Evolutionary conservation across 2,888 invertebrate species (phyloP).

Genomic region (Sphaerophoria rueppellii): DNA sequence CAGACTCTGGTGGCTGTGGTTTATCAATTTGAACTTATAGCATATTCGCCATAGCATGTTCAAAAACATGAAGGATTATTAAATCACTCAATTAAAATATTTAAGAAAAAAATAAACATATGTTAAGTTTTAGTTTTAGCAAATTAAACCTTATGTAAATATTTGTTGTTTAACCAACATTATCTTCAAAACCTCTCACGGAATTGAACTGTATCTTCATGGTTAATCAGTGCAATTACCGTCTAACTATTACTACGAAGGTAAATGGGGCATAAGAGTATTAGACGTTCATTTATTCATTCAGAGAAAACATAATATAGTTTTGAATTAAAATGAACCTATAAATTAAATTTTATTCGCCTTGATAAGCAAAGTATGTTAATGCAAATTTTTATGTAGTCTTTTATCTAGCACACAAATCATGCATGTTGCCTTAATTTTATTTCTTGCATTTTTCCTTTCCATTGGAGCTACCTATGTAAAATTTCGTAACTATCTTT

Average conservation of each 20-base stretch:
- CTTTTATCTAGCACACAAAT: slow-evolving; percentile 28
- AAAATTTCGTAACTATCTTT: slow-evolving; percentile 54
- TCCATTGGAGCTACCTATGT: slow-evolving; percentile 29
- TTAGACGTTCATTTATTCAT: slow-evolving; percentile 2
- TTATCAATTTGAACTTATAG: no score
- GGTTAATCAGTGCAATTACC: slow-evolving; percentile 20
- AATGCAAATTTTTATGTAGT: slow-evolving; percentile 23
- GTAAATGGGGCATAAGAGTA: slow-evolving; percentile 37
- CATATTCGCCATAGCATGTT: no score
- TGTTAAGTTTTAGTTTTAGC: no score
- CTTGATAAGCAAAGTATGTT: slow-evolving; percentile 24
- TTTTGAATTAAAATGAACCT: background rate
- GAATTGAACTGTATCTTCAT: slow-evolving; percentile 20
- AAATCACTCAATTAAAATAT: no score
- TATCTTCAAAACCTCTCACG: slow-evolving; percentile 17
- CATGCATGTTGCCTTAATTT: slow-evolving; percentile 9
- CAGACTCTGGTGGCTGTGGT: no score
- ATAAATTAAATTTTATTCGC: background rate
- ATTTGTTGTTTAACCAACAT: background rate
- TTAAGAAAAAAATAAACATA: no score
- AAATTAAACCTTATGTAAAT: background rate
- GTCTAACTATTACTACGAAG: background rate
- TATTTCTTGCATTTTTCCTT: slow-evolving; percentile 3
- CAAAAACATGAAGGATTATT: no score
- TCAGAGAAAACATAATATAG: no score